Evolutionary conservation across 2,113 vertebrate species (phyloP), one percentile per base, ranked within the genome.

Genomic region (Trogon surrucura): DNA sequence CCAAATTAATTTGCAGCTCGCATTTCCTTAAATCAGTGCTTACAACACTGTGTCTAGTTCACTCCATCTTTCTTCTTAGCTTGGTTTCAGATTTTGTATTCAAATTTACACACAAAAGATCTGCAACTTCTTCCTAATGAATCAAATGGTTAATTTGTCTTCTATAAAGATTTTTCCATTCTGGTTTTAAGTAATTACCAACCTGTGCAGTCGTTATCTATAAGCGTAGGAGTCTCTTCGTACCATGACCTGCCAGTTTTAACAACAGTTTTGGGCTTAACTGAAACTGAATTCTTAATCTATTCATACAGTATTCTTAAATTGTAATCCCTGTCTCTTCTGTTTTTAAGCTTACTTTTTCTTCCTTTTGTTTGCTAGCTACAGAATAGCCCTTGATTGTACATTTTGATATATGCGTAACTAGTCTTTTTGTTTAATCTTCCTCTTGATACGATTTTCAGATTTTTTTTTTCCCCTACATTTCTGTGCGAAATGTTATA

Each of bases 101-200:
- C 45, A 91, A 45, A 91, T 85, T 61, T 75, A 26, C 54, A 53
- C 79, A 77, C 77, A 73, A 70, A 93, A 84, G 64, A 86, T 88
- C 36, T 62, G 50, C 61, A 71, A 3, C 62, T 89, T 80, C 81
- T 94, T 86, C 4, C 10, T 93, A 57, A 90, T 73, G 71, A 89
- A 96, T 95, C 83, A 88, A 92, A 92, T 87, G 89, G 94, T 91
- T 93, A 93, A 94, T 97, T 96, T 93, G 64, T 91, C 61, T 96
- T 93, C 80, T 84, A 75, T 21, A 22, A 95, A 89, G 87, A 80
- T 96, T 95, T 91, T 92, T 96, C 74, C 73, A 16, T 94, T 90
- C 87, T 90, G 62, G 66, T 96, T 95, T 92, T 96, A 91, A 97
- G 90, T 96, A 96, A 96, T 96, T 93, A 85, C 94, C 70, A 69